Evolutionary conservation across 1,140 invertebrate species (phyloP), one percentile per base, ranked within the genome.

Genomic region (Zaprionus ghesquierei): DNA sequence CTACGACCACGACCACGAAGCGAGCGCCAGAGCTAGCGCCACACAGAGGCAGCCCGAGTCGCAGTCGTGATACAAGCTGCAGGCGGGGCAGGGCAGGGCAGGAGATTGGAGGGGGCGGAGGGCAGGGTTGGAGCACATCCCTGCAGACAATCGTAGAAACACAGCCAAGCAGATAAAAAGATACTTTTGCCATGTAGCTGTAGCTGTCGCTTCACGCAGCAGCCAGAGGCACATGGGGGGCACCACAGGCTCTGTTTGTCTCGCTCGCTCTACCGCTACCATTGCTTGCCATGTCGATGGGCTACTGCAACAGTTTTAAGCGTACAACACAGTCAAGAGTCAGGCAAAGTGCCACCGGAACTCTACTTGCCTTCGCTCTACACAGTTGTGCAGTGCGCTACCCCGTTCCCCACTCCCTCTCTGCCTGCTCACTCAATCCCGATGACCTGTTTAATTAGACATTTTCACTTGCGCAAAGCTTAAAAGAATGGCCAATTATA

Each of bases 401-500:
- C 15, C 10, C 29, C 38, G 5, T 2, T 1, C 12, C 22, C 54
- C 13, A 9, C 12, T 31, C 27, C 55, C 35, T 44, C 8, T 22
- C 44, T 53, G 56, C n/a, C 23, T 25, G 15, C 18, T 25, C 35
- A 46, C 50, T 46, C 51, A 58, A 84, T 75, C 71, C 65, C 78
- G 72, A 86, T 86, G 66, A 81, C 68, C 71, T 68, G 79, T 75
- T 78, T 87, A 87, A 87, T 79, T 82, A 87, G 69, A 79, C 65
- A 46, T 59, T 41, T 46, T 46, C 62, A 50, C 60, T 23, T 15
- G 60, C 61, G 53, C 41, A 84, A 84, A 82, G 84, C 85, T 87
- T 84, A 89, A 81, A 75, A 69, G 79, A 87, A 89, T 87, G 79
- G 64, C 82, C 82, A 81, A 87, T 86, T 86, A 87, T 69, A 89